A percentile compares a stretch with the other conserved stretches of the same genome.
Conservation (phyloP, 64 coral and sea anemone species). For the Dendronephthya gigantea region DNA sequence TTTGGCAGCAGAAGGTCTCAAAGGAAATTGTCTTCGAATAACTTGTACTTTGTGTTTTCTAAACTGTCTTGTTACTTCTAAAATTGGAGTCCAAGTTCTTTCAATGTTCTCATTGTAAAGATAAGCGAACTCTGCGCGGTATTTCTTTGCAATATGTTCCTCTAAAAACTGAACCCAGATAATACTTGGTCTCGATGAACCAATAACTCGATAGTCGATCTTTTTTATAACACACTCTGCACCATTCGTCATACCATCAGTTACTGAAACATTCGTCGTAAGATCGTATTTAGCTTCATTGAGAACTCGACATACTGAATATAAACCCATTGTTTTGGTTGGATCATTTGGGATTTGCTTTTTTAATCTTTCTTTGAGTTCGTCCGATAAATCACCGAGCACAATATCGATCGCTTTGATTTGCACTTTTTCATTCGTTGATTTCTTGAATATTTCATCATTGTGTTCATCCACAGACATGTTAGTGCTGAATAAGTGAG, state of each 20-base stretch:
- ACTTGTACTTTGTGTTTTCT: constrained; percentile 30
- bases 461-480: background rate
- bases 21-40: constrained; percentile 7
- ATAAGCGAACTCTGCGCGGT: constrained; percentile 32
- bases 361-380: background rate
- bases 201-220: background rate
- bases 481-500: background rate
- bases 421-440: background rate
- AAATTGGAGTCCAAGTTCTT: constrained; percentile 39
- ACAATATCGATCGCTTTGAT: background rate
- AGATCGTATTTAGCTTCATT: background rate
- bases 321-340: background rate
- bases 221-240: background rate
- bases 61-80: constrained; percentile 42
- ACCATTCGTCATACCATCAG: background rate
- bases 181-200: background rate
- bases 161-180: background rate
- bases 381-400: background rate
- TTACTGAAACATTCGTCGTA: background rate
- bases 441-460: background rate
- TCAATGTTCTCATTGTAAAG: constrained; percentile 24
- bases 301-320: background rate
- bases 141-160: background rate
- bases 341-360: background rate
- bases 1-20: background rate